Evolutionary conservation across 2,797 vertebrate genomes (phyloP).

Genomic region (Lutjanus argentimaculatus): DNA sequence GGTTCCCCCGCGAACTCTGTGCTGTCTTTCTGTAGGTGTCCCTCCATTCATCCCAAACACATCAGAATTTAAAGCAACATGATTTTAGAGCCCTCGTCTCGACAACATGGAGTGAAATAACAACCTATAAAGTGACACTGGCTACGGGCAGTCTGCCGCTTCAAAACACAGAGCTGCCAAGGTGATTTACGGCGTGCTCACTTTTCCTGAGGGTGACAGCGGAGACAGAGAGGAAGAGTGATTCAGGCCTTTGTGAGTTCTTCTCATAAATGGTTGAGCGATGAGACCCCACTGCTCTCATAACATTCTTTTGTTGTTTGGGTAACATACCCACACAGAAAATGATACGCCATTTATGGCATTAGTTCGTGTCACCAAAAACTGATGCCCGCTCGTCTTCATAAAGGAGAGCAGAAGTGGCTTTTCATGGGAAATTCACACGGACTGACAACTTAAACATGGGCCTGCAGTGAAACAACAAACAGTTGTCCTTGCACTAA

Average conservation of each 20-base stretch:
- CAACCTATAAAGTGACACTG: constrained; percentile 80
- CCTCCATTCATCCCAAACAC: constrained; percentile 62
- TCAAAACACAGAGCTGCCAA: constrained; percentile 84
- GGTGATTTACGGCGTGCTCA: constrained; percentile 84
- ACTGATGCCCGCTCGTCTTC: constrained; percentile 54
- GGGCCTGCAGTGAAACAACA: constrained; percentile 62
- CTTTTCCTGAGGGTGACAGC: constrained; percentile 84
- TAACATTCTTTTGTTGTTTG: constrained; percentile 86
- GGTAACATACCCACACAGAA: constrained; percentile 82
- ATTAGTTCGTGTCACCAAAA: constrained; percentile 73
- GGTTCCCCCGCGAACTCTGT: constrained; percentile 62
- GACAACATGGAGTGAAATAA: constrained; percentile 71
- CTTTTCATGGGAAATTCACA: constrained; percentile 71
- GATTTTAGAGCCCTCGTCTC: constrained; percentile 61
- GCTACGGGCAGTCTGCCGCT: constrained; percentile 74
- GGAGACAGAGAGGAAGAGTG: constrained; percentile 76
- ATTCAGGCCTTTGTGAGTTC: constrained; percentile 82
- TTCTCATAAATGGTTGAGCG: constrained; percentile 82
- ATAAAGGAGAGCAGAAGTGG: constrained; percentile 23
- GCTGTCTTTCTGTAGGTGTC: constrained; percentile 48
- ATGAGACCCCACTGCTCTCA: constrained; percentile 83
- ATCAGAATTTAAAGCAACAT: constrained; percentile 61
- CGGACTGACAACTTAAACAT: constrained; percentile 30
- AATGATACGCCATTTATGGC: constrained; percentile 76
- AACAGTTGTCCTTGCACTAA: constrained; percentile 58